Conservation (phyloP, 2,797 vertebrate species). For the Falco peregrinus region DNA sequence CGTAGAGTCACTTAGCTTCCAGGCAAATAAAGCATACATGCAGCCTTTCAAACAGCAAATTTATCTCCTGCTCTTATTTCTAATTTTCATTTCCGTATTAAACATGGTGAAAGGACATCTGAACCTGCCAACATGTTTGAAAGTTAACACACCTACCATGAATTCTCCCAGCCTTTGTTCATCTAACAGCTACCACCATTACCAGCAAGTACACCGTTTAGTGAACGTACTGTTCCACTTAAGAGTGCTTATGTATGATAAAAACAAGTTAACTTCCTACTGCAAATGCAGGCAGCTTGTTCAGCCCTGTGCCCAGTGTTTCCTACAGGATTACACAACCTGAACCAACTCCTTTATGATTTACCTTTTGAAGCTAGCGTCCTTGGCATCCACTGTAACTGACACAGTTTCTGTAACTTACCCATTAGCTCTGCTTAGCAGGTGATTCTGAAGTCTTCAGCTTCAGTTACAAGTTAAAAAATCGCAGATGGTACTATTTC, state of each 20-base stretch:
- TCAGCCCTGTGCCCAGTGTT: background rate
- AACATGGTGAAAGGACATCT: background rate
- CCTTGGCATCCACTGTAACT: accelerated
- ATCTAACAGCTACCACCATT: background rate
- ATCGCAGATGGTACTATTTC: background rate
- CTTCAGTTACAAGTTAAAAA: background rate
- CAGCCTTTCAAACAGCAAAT: background rate
- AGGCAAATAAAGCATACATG: background rate
- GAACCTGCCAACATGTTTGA: background rate
- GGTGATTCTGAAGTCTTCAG: background rate
- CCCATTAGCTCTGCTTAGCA: background rate
- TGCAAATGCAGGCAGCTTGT: background rate
- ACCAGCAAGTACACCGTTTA: background rate
- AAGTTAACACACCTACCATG: background rate
- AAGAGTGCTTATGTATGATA: accelerated
- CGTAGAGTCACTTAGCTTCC: background rate
- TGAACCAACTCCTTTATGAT: background rate
- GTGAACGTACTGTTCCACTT: background rate
- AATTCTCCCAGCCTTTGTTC: background rate
- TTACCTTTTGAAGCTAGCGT: background rate
- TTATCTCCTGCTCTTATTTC: background rate
- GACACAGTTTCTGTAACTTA: background rate
- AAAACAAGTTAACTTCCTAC: background rate
- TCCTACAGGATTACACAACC: background rate
- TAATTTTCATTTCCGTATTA: background rate